phyloP scores from a whole-genome alignment of 2,797 vertebrate species.

The Picus viridis region DNA sequence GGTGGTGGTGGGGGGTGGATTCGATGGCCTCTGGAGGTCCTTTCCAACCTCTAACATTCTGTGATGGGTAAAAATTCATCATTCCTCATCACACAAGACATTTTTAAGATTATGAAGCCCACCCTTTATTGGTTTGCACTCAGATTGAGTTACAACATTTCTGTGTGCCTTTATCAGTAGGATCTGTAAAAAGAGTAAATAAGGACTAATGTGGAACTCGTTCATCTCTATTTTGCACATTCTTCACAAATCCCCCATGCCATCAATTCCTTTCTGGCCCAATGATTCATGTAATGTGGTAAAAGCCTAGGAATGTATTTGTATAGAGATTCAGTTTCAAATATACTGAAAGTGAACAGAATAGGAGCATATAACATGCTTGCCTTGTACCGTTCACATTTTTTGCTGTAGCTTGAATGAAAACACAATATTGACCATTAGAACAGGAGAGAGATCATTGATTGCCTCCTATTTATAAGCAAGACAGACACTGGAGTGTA shows the following conservation, averaged over 20 bases:
- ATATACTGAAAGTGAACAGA: background rate
- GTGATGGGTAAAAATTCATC: too few species aligned
- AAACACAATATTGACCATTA: background rate
- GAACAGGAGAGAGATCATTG: background rate
- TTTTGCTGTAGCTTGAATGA: background rate
- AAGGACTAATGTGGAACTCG: accelerated
- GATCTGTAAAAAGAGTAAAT: too few species aligned
- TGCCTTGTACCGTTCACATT: background rate
- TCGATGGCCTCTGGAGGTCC: too few species aligned
- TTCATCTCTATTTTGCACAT: background rate
- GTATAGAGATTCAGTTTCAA: background rate
- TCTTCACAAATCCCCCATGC: background rate
- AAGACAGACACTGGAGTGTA: background rate
- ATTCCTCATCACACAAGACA: too few species aligned
- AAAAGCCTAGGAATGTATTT: background rate
- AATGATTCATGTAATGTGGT: background rate
- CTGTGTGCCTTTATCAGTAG: too few species aligned
- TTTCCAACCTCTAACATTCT: too few species aligned
- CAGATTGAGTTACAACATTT: too few species aligned
- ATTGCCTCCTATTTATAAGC: background rate
- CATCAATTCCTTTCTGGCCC: background rate
- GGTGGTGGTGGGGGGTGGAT: too few species aligned
- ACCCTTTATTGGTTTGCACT: too few species aligned
- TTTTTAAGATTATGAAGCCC: too few species aligned
- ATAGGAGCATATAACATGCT: background rate